phyloP scores from a whole-genome alignment of 2,797 vertebrate genomes.

The Sebastes kiyomatsui region DNA sequence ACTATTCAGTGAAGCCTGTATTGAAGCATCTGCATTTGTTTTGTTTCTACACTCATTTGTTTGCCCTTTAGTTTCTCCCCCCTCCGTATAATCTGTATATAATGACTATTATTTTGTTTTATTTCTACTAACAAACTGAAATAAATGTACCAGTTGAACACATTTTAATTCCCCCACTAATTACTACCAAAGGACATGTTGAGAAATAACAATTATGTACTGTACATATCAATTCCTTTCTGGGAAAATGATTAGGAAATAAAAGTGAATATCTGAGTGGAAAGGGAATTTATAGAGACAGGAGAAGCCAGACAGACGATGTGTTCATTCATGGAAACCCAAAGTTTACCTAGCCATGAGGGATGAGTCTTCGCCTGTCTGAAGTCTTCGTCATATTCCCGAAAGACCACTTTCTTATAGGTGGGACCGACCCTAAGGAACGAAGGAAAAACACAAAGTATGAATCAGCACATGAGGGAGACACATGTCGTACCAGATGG shows the following conservation, averaged over 20 bases:
- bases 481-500: neutral
- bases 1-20: neutral
- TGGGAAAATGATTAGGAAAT: neutral
- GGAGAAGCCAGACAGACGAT: neutral
- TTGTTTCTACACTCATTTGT: neutral
- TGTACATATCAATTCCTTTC: neutral
- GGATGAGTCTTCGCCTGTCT: constrained; percentile 85
- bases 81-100: neutral
- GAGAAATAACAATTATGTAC: neutral
- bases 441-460: constrained; percentile 29
- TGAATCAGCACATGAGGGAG: neutral
- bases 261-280: neutral
- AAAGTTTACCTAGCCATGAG: constrained; percentile 86
- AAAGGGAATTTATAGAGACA: neutral
- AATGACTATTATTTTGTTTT: neutral
- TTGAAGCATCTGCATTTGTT: neutral
- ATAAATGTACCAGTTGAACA: neutral
- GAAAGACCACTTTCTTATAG: constrained; percentile 94
- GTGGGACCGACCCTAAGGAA: constrained; percentile 65
- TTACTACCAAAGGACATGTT: too few relatives aligned
- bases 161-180: neutral
- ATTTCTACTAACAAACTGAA: neutral
- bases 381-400: constrained; percentile 92
- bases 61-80: neutral
- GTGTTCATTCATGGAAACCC: neutral